Conservation (phyloP, 1,140 invertebrate genomes). For the Drosophila watanabei region DNA sequence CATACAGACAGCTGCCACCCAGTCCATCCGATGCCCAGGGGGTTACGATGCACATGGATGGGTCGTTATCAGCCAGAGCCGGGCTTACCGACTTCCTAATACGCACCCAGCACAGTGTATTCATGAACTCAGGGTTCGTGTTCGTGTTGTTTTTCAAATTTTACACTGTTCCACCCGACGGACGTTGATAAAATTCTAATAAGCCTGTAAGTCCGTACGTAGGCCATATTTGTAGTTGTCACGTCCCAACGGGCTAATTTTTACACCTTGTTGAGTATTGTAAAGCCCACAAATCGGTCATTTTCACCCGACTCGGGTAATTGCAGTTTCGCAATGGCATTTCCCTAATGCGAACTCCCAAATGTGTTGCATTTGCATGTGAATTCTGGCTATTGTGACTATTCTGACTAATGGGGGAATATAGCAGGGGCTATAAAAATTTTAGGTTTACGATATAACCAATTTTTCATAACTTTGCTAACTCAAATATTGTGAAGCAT, state of each 20-base stretch:
- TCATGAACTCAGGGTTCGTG: conserved; percentile 60
- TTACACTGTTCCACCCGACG: conserved; percentile 30
- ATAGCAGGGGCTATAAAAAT: conserved; percentile 11
- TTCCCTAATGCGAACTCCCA: conserved; percentile 22
- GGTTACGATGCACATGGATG: conserved; percentile 29
- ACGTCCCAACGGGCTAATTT: conserved; percentile 57
- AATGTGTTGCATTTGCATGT: conserved; percentile 49
- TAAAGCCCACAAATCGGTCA: conserved; percentile 42
- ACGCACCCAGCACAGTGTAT: conserved; percentile 63
- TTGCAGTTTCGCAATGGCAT: conserved; percentile 20
- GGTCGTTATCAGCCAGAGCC: conserved; percentile 22
- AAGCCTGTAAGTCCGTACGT: conserved; percentile 9
- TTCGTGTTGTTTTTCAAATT: conserved; percentile 68
- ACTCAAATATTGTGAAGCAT: neutral
- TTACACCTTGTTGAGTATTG: conserved; percentile 54
- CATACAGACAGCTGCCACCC: conserved; percentile 15
- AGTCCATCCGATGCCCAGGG: conserved; percentile 12
- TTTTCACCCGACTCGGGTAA: conserved; percentile 43
- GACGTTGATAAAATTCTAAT: conserved; percentile 76
- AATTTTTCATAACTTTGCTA: no score
- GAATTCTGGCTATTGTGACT: conserved; percentile 10
- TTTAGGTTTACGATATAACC: no score
- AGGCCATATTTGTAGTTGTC: conserved; percentile 55
- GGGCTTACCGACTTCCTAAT: conserved; percentile 63
- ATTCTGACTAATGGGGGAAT: conserved; percentile 12